Conservation (phyloP, 2,888 invertebrate species). For the Brachynemurus nebulosus region DNA sequence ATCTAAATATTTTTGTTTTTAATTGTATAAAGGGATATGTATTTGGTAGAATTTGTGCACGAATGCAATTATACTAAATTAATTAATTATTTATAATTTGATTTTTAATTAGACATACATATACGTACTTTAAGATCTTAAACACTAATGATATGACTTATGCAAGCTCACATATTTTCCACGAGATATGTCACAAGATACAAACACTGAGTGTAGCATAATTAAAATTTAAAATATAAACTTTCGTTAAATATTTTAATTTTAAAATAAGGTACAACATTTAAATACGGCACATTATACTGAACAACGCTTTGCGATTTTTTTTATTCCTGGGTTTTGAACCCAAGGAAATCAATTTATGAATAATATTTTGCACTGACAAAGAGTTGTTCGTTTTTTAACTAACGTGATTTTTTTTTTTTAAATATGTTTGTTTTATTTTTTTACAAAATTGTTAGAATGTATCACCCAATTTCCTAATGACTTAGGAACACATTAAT, state of each 20-base stretch:
- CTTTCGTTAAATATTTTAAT: not conserved
- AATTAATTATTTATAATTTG: too few relatives aligned
- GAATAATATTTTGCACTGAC: too few relatives aligned
- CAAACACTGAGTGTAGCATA: slow-evolving; percentile 20
- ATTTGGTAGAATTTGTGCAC: not conserved
- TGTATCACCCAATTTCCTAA: slow-evolving; percentile 2
- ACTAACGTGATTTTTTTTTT: too few relatives aligned
- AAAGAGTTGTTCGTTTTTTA: too few relatives aligned
- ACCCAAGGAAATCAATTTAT: too few relatives aligned
- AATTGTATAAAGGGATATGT: not conserved
- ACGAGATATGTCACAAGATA: slow-evolving; percentile 24
- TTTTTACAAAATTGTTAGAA: not conserved
- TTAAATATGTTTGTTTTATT: not conserved
- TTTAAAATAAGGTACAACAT: slow-evolving; percentile 15
- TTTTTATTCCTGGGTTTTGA: too few relatives aligned
- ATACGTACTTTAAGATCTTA: slow-evolving; percentile 7
- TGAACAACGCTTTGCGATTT: slow-evolving; percentile 13
- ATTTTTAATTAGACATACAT: too few relatives aligned
- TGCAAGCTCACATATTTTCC: slow-evolving; percentile 15
- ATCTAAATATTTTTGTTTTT: not conserved
- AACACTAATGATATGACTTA: slow-evolving; percentile 15
- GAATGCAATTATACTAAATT: too few relatives aligned
- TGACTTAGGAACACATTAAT: too few relatives aligned
- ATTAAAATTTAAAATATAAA: too few relatives aligned
- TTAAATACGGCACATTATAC: slow-evolving; percentile 29